phyloP scores from a whole-genome alignment of 2,797 vertebrate genomes.

The Mormyrops boulengeri region DNA sequence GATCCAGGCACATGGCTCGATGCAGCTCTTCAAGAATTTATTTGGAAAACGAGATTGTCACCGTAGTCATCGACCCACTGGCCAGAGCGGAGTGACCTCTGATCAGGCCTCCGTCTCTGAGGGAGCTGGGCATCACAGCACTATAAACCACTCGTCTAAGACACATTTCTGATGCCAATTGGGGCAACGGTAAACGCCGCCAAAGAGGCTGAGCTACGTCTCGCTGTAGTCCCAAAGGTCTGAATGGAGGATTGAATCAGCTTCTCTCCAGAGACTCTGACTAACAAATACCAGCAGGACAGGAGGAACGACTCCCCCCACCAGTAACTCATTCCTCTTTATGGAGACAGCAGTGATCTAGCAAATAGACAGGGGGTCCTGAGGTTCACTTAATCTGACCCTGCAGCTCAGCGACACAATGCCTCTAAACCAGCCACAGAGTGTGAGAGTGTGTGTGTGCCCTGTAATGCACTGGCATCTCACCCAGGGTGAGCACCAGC shows the following conservation, averaged over 20 bases:
- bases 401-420: not conserved
- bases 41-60: not conserved
- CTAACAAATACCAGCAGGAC: not conserved
- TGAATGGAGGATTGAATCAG: not conserved
- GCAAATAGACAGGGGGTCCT: not conserved
- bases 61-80: not conserved
- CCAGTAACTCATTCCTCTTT: not conserved
- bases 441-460: not conserved
- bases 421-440: not conserved
- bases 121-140: not conserved
- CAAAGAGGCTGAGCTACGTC: not conserved
- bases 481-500: not conserved
- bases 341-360: not conserved
- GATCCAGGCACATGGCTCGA: not conserved
- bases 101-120: not conserved
- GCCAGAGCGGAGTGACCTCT: not conserved
- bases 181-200: not conserved
- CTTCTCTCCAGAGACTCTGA: not conserved
- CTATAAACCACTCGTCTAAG: not conserved
- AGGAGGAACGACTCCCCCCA: not conserved
- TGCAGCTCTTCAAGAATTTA: not conserved
- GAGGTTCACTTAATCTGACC: not conserved
- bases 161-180: not conserved
- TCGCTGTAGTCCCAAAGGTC: not conserved
- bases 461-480: not conserved